Conservation (phyloP, 2,113 vertebrate genomes). For the human region GRCh38 chr1:44260001-44260500, state of each 20-base stretch:
- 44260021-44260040: not conserved
- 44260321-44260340: not conserved
- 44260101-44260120: not conserved
- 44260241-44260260: not conserved
- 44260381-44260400: not conserved
- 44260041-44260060: not conserved
- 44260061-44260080: not conserved
- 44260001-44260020: not conserved
- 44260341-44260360: not conserved
- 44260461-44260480: not conserved
- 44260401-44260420: not conserved
- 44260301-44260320: not conserved
- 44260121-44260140: not conserved
- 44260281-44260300: not conserved
- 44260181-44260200: not conserved
- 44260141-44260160: not conserved
- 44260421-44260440: not conserved
- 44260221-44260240: not conserved
- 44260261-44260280: not conserved
- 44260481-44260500: not conserved
- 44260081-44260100: not conserved
- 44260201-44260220: not conserved
- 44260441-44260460: not conserved
- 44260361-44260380: not conserved
- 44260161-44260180: not conserved